phyloP scores from a whole-genome alignment of 2,797 vertebrate genomes.

The Tympanoctomys barrerae region DNA sequence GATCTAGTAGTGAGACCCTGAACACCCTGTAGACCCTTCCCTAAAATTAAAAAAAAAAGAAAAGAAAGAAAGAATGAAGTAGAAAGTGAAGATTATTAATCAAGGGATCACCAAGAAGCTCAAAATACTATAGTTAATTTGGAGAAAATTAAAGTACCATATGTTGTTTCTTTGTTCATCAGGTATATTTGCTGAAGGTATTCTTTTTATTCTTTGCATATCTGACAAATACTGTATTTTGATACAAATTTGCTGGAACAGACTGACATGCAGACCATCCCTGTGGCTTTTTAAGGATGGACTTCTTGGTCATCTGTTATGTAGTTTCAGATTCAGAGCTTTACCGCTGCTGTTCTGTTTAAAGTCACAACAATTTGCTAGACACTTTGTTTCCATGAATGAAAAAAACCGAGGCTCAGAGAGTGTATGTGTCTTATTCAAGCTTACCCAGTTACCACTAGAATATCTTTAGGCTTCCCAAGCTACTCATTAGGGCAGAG shows the following conservation, averaged over 20 bases:
- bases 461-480: conserved; percentile 34
- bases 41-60: too few species aligned
- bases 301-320: not conserved
- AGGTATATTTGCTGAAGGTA: not conserved
- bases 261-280: not conserved
- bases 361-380: not conserved
- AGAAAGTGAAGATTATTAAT: not conserved
- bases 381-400: not conserved
- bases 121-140: conserved; percentile 11
- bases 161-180: not conserved
- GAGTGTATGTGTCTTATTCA: not conserved
- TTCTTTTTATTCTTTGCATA: not conserved
- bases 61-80: too few species aligned
- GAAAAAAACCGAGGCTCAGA: not conserved
- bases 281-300: not conserved
- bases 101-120: not conserved
- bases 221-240: not conserved
- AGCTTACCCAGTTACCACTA: not conserved
- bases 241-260: not conserved
- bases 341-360: conserved; percentile 2
- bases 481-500: not conserved
- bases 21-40: too few species aligned
- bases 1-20: too few species aligned
- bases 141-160: conserved; percentile 13
- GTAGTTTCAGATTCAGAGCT: not conserved